A percentile compares a stretch with the other conserved stretches of the same genome.
These are phyloP conservation scores for Asobara japonica DNA, from an alignment of 1,140 invertebrate species.

Conservation along the genomic window DNA sequence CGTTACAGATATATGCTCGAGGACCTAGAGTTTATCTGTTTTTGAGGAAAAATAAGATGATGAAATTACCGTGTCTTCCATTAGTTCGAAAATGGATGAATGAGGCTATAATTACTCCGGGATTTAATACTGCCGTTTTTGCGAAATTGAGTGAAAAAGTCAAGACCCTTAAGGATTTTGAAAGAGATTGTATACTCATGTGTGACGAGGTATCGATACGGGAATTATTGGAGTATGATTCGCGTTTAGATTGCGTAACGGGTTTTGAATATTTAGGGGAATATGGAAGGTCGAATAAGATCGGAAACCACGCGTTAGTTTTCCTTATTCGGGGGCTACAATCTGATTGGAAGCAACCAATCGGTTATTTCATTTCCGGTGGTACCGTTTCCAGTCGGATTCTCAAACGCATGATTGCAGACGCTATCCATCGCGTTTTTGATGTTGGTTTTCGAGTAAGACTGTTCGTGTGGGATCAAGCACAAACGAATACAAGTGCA, in stretches of 20 bases:
- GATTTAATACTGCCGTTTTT: constrained; percentile 31
- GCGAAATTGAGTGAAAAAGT: constrained; percentile 26
- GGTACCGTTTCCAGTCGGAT: constrained; percentile 15
- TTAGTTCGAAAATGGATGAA: constrained; percentile 27
- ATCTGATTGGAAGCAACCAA: constrained; percentile 29
- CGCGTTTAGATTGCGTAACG: constrained; percentile 38
- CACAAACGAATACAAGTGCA: background rate
- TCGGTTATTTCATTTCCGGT: constrained; percentile 29
- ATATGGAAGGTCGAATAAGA: constrained; percentile 14
- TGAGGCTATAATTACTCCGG: constrained; percentile 24
- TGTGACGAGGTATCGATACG: constrained; percentile 46
- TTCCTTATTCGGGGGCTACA: constrained; percentile 33
- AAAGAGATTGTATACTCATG: constrained; percentile 42
- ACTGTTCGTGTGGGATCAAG: background rate
- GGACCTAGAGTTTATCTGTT: constrained; percentile 34
- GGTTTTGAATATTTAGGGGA: constrained; percentile 41
- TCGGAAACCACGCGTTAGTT: constrained; percentile 27
- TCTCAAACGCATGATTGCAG: background rate
- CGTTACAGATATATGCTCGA: constrained; percentile 36
- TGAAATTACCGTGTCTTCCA: constrained; percentile 6
- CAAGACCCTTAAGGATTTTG: constrained; percentile 20
- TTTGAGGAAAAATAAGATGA: constrained; percentile 29
- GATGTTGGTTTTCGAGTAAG: too few species aligned
- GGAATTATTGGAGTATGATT: constrained; percentile 36
- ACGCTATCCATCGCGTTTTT: too few species aligned